These are phyloP conservation scores for Noctua fimbriata DNA, from an alignment of 2,888 invertebrate species.

Conservation along the genomic window DNA sequence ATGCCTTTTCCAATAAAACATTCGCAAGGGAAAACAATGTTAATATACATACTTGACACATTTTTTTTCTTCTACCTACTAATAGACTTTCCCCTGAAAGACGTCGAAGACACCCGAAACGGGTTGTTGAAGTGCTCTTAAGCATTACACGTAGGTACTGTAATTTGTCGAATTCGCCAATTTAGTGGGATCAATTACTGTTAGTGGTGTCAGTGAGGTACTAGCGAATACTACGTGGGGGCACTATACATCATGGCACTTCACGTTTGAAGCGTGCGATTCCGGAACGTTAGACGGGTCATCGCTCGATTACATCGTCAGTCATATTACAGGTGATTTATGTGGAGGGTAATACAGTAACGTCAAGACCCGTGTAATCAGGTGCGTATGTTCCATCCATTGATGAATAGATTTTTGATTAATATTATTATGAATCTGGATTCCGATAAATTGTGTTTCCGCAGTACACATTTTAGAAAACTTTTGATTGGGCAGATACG, in stretches of 20 bases:
- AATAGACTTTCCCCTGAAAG: background rate
- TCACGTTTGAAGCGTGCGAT: background rate
- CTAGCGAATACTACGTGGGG: too few species aligned
- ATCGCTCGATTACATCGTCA: background rate
- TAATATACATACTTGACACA: background rate
- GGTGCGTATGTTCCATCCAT: background rate
- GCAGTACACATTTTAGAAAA: too few species aligned
- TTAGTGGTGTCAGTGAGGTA: background rate
- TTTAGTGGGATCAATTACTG: background rate
- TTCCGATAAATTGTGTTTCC: too few species aligned
- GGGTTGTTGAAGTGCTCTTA: background rate
- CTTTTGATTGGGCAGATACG: too few species aligned
- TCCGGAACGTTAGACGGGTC: conserved; percentile 1
- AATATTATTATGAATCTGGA: background rate
- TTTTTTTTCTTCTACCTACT: background rate
- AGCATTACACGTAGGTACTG: background rate
- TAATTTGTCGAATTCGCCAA: background rate
- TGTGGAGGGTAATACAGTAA: background rate
- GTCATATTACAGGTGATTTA: conserved; percentile 16
- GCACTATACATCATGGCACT: conserved; percentile 6
- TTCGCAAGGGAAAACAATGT: background rate
- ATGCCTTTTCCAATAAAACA: background rate
- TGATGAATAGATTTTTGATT: background rate
- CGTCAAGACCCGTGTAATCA: background rate
- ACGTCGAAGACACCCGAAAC: background rate